Percentiles rank a stretch among this genome's conserved stretches.
These are phyloP conservation scores for Priocnemis perturbator DNA, from an alignment of 2,888 invertebrate species.

Conservation along the genomic window DNA sequence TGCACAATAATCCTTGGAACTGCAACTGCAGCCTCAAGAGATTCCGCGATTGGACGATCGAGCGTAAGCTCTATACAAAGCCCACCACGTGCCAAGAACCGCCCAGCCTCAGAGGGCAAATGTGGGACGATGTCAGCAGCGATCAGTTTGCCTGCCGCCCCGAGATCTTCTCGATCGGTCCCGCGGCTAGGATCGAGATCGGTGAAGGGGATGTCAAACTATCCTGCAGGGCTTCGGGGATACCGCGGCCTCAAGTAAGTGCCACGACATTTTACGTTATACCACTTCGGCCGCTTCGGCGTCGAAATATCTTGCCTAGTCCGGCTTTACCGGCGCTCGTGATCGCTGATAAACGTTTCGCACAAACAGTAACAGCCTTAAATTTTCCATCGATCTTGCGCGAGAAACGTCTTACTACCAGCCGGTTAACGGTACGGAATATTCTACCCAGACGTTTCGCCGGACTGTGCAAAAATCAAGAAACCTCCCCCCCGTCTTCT, in stretches of 20 bases:
- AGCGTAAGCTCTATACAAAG: constrained; percentile 84
- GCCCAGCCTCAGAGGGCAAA: constrained; percentile 80
- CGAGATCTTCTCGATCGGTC: constrained; percentile 76
- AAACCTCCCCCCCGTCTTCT: no score
- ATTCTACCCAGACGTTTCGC: no score
- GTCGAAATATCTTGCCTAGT: neutral
- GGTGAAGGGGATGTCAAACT: constrained; percentile 82
- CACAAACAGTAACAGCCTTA: no score
- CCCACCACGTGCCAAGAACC: constrained; percentile 87
- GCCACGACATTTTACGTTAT: neutral
- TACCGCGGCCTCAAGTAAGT: constrained; percentile 83
- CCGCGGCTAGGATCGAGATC: constrained; percentile 79
- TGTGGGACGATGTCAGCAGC: constrained; percentile 84
- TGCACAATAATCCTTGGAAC: constrained; percentile 90
- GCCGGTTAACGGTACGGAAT: no score
- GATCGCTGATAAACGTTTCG: neutral
- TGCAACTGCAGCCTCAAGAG: constrained; percentile 90
- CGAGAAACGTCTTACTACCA: no score
- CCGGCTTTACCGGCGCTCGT: neutral
- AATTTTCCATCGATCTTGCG: no score
- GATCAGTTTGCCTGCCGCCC: constrained; percentile 91
- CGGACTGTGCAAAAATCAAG: no score
- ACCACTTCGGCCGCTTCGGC: neutral
- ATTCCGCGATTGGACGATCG: constrained; percentile 86
- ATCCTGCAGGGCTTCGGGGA: constrained; percentile 85